Conservation (phyloP, 2,797 vertebrate species). For the Anguilla marmorata region DNA sequence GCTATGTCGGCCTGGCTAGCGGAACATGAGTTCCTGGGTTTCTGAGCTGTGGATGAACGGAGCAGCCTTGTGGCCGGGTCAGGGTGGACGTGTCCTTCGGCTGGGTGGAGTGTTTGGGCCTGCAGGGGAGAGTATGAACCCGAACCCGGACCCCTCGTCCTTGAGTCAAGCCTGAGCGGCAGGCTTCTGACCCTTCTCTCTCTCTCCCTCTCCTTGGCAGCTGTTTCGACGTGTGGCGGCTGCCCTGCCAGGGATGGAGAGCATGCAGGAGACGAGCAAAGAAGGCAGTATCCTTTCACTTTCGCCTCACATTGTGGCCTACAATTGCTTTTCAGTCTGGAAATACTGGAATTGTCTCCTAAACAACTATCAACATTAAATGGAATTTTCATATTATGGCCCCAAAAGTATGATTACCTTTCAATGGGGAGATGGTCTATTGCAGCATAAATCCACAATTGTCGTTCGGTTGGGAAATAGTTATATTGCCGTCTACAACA, state of each 20-base stretch:
- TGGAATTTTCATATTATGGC: not conserved
- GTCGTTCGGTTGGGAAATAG: not conserved
- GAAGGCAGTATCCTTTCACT: constrained; percentile 91
- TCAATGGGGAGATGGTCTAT: not conserved
- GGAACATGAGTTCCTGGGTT: not conserved
- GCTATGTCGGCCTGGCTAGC: not conserved
- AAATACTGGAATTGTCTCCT: not conserved
- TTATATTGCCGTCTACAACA: not conserved
- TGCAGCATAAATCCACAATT: not conserved
- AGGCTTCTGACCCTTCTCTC: not conserved
- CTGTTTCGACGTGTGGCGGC: constrained; percentile 90
- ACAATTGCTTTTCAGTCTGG: not conserved
- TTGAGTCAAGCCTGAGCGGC: not conserved
- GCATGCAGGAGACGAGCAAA: constrained; percentile 89
- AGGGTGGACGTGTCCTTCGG: not conserved
- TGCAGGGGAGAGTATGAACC: not conserved
- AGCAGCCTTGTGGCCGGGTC: not conserved
- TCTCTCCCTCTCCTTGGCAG: constrained; percentile 57
- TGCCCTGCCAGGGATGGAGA: constrained; percentile 90
- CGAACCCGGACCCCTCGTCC: not conserved
- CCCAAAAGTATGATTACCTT: not conserved
- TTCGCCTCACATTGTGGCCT: not conserved
- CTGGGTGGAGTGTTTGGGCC: not conserved
- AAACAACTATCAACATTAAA: not conserved
- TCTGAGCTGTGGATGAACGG: not conserved